Evolutionary conservation across 2,113 vertebrate species (phyloP).

Genomic region (Murina feae): DNA sequence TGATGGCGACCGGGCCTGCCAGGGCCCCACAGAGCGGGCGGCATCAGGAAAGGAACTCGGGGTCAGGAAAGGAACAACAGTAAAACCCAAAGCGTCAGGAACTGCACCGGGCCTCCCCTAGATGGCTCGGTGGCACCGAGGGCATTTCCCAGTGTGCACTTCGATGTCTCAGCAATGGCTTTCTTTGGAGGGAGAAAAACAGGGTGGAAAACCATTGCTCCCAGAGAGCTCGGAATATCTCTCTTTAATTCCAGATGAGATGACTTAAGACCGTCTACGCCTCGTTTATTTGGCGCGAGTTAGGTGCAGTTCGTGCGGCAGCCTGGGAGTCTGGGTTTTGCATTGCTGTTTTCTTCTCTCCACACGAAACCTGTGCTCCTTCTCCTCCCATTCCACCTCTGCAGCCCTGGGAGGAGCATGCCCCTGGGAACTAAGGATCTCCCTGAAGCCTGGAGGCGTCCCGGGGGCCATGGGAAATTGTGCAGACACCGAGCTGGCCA

Average conservation of each 20-base stretch:
- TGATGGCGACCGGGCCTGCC: rapidly evolving
- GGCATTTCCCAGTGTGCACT: no score
- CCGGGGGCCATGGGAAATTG: background rate
- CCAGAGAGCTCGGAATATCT: background rate
- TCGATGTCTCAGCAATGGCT: rapidly evolving
- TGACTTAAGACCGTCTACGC: background rate
- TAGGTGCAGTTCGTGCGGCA: rapidly evolving
- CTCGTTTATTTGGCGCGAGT: background rate
- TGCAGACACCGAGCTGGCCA: rapidly evolving
- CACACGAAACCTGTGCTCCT: rapidly evolving
- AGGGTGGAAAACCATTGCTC: background rate
- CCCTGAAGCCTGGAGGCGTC: background rate
- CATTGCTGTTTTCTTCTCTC: rapidly evolving
- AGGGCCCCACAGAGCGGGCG: rapidly evolving
- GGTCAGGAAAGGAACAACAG: rapidly evolving
- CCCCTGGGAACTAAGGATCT: rapidly evolving
- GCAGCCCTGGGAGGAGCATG: rapidly evolving
- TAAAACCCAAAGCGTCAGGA: background rate
- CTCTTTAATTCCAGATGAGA: rapidly evolving
- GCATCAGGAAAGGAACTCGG: rapidly evolving
- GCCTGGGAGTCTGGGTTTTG: no score
- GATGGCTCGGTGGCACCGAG: rapidly evolving
- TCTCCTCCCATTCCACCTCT: no score
- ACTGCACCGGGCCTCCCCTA: background rate
- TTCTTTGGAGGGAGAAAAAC: background rate